A percentile compares a stretch with the other conserved stretches of the same genome.
phyloP scores from a whole-genome alignment of 2,113 vertebrate species.

The Aythya baeri region DNA sequence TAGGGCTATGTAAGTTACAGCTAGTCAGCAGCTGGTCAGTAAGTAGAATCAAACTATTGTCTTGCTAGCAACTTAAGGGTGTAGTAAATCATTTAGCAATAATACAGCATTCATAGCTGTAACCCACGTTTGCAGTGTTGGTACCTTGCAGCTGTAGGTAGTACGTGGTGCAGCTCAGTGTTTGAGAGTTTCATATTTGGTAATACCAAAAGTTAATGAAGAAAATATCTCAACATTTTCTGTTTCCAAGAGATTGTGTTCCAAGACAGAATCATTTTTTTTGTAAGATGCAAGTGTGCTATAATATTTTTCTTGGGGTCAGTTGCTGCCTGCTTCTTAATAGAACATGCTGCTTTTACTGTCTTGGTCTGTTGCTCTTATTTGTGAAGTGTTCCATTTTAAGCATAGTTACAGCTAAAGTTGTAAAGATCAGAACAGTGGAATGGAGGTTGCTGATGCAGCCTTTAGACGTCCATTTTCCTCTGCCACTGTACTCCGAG shows the following conservation, averaged over 20 bases:
- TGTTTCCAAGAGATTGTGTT: neutral
- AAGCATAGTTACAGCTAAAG: neutral
- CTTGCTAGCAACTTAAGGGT: neutral
- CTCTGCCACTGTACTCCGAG: neutral
- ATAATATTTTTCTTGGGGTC: neutral
- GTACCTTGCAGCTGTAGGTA: neutral
- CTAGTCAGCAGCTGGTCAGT: neutral
- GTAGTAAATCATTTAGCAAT: neutral
- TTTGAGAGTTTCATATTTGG: neutral
- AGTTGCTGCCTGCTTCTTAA: neutral
- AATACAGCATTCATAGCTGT: neutral
- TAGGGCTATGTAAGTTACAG: neutral
- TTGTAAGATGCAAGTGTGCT: neutral
- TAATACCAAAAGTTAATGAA: neutral
- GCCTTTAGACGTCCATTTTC: neutral
- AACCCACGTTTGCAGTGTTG: neutral
- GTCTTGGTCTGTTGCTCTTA: neutral
- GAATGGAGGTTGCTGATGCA: neutral
- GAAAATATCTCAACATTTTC: neutral
- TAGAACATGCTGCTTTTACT: neutral
- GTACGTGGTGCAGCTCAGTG: neutral
- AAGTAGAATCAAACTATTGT: neutral
- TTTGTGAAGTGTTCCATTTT: neutral
- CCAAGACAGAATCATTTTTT: neutral
- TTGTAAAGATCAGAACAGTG: neutral